A percentile compares a stretch with the other conserved stretches of the same genome.
These are phyloP conservation scores for Yponomeuta malinellus DNA, from an alignment of 2,888 invertebrate genomes.

Conservation along the genomic window DNA sequence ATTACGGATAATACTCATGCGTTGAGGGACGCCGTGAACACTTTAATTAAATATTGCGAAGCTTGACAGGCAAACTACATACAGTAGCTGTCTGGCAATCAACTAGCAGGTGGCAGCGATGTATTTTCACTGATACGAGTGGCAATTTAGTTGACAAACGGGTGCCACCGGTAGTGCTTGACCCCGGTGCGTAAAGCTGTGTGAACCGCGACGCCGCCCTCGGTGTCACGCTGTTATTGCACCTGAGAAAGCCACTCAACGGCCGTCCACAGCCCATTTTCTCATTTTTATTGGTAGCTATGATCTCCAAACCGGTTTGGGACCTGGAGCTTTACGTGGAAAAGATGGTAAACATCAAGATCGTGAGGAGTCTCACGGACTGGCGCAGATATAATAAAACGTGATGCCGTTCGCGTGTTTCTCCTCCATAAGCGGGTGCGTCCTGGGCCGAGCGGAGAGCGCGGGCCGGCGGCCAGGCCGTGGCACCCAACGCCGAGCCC, in stretches of 20 bases:
- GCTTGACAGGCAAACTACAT: neutral
- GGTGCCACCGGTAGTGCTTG: conserved; percentile 30
- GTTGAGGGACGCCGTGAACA: neutral
- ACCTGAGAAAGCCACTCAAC: conserved; percentile 63
- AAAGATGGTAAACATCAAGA: conserved; percentile 45
- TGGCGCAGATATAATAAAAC: conserved; percentile 32
- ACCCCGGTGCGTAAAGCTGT: conserved; percentile 43
- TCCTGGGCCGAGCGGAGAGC: conserved; percentile 41
- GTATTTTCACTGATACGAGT: conserved; percentile 10
- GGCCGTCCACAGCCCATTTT: conserved; percentile 51
- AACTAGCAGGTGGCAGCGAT: neutral
- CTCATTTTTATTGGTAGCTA: conserved; percentile 65
- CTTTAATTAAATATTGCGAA: neutral
- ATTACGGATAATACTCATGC: neutral
- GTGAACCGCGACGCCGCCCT: conserved; percentile 42
- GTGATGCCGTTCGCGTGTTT: conserved; percentile 56
- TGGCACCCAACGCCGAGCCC: conserved; percentile 27
- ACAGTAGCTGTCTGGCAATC: neutral
- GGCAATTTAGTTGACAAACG: conserved; percentile 19
- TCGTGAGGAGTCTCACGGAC: conserved; percentile 60
- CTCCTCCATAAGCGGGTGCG: conserved; percentile 52
- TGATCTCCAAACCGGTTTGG: conserved; percentile 58
- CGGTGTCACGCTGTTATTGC: conserved; percentile 35
- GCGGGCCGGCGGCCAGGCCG: conserved; percentile 33
- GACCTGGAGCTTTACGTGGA: conserved; percentile 54